Evolutionary conservation across 2,888 invertebrate species (phyloP).

Genomic region (Machimus atricapillus): DNA sequence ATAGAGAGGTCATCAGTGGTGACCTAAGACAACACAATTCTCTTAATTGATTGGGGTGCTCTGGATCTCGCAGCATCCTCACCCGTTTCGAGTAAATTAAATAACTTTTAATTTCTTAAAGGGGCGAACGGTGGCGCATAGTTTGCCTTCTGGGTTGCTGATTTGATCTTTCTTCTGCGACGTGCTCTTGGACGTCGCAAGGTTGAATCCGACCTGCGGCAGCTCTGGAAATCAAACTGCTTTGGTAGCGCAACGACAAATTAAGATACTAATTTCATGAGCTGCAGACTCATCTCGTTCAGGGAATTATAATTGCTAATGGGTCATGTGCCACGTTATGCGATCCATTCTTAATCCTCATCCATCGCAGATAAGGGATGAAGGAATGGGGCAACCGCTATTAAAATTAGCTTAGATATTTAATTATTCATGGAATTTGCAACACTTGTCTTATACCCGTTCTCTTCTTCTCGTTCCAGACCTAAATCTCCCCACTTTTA

Average conservation of each 20-base stretch:
- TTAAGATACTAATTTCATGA: background rate
- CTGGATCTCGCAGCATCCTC: background rate
- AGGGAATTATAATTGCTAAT: background rate
- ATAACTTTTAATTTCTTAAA: background rate
- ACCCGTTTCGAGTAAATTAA: background rate
- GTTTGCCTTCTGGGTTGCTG: background rate
- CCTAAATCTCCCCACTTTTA: slow-evolving; percentile 52
- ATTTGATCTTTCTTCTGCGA: background rate
- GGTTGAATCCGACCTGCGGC: background rate
- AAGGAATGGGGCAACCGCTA: background rate
- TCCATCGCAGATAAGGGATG: background rate
- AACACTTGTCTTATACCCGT: background rate
- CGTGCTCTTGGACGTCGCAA: background rate
- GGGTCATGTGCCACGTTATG: background rate
- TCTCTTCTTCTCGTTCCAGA: slow-evolving; percentile 51
- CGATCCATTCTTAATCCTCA: background rate
- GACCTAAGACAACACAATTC: slow-evolving; percentile 22
- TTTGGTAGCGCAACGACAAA: background rate
- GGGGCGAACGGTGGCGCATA: background rate
- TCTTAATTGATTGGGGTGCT: background rate
- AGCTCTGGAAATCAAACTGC: background rate
- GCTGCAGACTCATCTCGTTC: background rate
- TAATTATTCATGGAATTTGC: background rate
- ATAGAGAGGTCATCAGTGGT: background rate
- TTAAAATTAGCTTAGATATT: background rate